These are phyloP conservation scores for Nudaria mundana DNA, from an alignment of 2,888 invertebrate species.

Conservation along the genomic window DNA sequence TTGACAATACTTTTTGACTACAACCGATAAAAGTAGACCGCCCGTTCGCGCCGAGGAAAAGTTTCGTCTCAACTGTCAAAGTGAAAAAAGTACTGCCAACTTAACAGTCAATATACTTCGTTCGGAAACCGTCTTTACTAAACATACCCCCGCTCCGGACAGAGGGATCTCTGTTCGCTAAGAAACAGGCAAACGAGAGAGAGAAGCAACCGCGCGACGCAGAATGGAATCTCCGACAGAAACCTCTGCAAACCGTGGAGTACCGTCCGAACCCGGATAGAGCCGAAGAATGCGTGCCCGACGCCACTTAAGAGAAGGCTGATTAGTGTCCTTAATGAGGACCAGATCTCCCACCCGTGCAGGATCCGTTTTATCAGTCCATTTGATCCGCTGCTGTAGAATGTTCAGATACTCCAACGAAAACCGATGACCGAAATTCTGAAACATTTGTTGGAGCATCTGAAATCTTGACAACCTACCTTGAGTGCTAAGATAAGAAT, in stretches of 20 bases:
- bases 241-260: not conserved
- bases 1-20: no score
- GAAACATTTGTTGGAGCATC: not conserved
- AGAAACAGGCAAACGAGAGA: constrained; percentile 2
- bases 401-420: not conserved
- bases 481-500: not conserved
- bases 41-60: no score
- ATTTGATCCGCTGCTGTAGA: not conserved
- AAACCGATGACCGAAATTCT: not conserved
- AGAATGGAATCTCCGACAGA: not conserved
- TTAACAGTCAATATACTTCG: no score
- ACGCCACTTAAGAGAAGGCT: not conserved
- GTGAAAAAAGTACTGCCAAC: no score
- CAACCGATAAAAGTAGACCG: no score
- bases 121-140: not conserved
- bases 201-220: not conserved
- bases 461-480: not conserved
- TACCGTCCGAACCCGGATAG: not conserved
- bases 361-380: not conserved
- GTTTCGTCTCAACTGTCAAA: no score
- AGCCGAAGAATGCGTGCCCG: not conserved
- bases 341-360: not conserved
- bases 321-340: not conserved
- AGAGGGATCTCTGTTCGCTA: constrained; percentile 3
- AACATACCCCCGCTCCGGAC: not conserved